phyloP scores from a whole-genome alignment of 1,140 invertebrate genomes.

The Coptotermes formosanus region DNA sequence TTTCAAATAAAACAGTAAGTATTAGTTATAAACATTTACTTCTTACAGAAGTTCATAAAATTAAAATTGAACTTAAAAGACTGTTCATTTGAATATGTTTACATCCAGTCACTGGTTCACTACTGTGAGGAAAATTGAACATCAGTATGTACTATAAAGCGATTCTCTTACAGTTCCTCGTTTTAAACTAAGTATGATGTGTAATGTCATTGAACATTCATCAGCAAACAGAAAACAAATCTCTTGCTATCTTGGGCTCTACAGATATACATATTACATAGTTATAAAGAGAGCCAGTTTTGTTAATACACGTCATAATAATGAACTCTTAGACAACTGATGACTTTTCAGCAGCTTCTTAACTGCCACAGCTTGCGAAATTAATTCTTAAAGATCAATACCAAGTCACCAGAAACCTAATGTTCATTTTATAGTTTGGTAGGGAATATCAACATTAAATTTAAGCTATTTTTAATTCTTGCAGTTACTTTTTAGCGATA shows the following conservation, averaged over 20 bases:
- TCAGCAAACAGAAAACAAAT: neutral
- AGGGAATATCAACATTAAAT: constrained; percentile 4
- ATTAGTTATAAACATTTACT: constrained; percentile 27
- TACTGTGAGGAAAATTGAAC: neutral
- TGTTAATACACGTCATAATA: neutral
- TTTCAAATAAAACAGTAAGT: neutral
- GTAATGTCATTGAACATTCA: neutral
- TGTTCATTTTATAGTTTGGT: constrained; percentile 9
- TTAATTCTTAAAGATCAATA: neutral
- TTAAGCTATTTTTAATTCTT: constrained; percentile 3
- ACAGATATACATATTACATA: neutral
- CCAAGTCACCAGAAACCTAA: constrained; percentile 1
- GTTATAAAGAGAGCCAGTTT: neutral
- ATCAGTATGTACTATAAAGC: neutral
- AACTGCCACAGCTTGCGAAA: neutral
- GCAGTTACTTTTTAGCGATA: neutral
- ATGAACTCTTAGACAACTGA: neutral
- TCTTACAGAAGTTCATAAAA: constrained; percentile 28
- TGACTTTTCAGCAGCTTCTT: neutral
- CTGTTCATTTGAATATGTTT: constrained; percentile 19
- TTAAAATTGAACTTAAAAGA: constrained; percentile 6
- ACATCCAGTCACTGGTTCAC: constrained; percentile 8
- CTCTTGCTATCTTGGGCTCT: neutral
- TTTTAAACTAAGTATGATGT: neutral
- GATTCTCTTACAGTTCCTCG: neutral